These are phyloP conservation scores for Hypena proboscidalis DNA, from an alignment of 2,888 invertebrate genomes.

Conservation along the genomic window DNA sequence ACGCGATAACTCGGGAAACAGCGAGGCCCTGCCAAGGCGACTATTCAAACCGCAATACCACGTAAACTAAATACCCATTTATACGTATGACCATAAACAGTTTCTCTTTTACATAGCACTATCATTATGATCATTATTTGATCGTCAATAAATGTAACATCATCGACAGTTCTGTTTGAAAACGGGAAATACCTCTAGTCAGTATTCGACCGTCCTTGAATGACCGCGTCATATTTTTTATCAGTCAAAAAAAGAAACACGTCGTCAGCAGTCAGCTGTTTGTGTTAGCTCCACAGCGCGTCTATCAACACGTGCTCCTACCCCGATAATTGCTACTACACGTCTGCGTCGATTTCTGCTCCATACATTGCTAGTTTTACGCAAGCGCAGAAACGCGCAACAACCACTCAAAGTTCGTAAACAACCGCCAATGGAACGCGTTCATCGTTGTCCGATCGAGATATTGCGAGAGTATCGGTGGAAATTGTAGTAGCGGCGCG, in stretches of 20 bases:
- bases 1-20: slow-evolving; percentile 71
- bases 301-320: slow-evolving; percentile 74
- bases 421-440: slow-evolving; percentile 60
- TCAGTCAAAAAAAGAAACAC: slow-evolving; percentile 75
- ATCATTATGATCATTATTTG: slow-evolving; percentile 43
- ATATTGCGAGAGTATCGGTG: slow-evolving; percentile 52
- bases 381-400: neutral
- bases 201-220: slow-evolving; percentile 77
- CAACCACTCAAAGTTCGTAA: neutral
- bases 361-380: slow-evolving; percentile 50
- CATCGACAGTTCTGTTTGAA: slow-evolving; percentile 60
- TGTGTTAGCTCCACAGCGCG: slow-evolving; percentile 75
- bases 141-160: slow-evolving; percentile 47
- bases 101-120: slow-evolving; percentile 34
- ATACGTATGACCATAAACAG: slow-evolving; percentile 21
- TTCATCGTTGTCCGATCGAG: slow-evolving; percentile 27
- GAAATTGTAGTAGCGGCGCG: slow-evolving; percentile 67
- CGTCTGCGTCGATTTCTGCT: slow-evolving; percentile 18
- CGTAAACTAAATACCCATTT: slow-evolving; percentile 32
- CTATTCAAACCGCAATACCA: slow-evolving; percentile 28
- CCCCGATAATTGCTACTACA: slow-evolving; percentile 38
- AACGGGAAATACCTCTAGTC: slow-evolving; percentile 77
- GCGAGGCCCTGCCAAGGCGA: slow-evolving; percentile 50
- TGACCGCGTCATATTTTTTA: slow-evolving; percentile 81
- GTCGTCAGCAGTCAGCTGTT: slow-evolving; percentile 81